Evolutionary conservation across 2,888 invertebrate species (phyloP), one percentile per base, ranked within the genome.

Genomic region (Micropterix aruncella): DNA sequence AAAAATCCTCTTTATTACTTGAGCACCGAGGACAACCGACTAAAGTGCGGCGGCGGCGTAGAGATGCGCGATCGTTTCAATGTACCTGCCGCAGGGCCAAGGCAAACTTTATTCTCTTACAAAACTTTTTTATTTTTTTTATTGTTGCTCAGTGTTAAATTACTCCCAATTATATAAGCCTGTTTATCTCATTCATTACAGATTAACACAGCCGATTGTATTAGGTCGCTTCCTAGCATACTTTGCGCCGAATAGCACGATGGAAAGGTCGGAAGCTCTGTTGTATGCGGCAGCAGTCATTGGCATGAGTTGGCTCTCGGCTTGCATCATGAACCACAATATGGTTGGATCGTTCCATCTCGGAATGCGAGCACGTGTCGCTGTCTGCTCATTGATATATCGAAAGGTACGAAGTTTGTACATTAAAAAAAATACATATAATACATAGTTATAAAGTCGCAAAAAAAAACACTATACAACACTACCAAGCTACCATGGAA

Each of bases 381-480:
- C 84, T 0, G 75, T 79, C 44, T 83, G 83, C 53, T 78, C 83
- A 2, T 55, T 87, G 2, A 70, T 88, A 44, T 86, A 83, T 55
- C 71, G 83, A 60, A 88, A 88, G 74, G 83, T 83, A 62, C 51
- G 54, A 53, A 40, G 15, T 19, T n/a, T n/a, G n/a, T n/a, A n/a
- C n/a, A n/a, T n/a, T n/a, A n/a, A n/a, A n/a, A n/a, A n/a, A n/a
- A n/a, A n/a, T n/a, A n/a, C n/a, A n/a, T n/a, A n/a, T n/a, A n/a
- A n/a, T n/a, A n/a, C n/a, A n/a, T n/a, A n/a, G n/a, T n/a, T n/a
- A n/a, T n/a, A n/a, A n/a, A n/a, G n/a, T n/a, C n/a, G n/a, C n/a
- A n/a, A n/a, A n/a, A n/a, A n/a, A n/a, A n/a, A n/a, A n/a, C n/a
- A n/a, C n/a, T n/a, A n/a, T n/a, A n/a, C n/a, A n/a, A n/a, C n/a